Evolutionary conservation across 2,797 vertebrate genomes (phyloP).

Genomic region (Megalops cyprinoides): DNA sequence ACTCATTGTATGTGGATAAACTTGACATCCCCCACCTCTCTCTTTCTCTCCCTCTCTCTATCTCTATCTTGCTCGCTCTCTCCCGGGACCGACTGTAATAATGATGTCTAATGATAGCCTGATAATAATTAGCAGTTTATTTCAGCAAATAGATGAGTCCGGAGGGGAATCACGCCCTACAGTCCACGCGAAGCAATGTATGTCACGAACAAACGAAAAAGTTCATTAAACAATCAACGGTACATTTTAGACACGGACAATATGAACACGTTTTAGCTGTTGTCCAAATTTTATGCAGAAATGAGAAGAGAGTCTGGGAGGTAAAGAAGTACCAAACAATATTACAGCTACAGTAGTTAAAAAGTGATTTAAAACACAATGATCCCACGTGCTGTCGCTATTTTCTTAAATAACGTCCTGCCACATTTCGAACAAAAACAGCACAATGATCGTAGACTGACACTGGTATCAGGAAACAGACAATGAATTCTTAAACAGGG

Average conservation of each 20-base stretch:
- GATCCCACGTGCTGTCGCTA: neutral
- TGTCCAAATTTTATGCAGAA: neutral
- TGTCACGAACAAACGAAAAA: neutral
- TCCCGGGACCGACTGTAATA: neutral
- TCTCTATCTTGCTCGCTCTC: neutral
- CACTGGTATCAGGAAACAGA: neutral
- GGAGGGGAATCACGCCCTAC: neutral
- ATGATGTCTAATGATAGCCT: neutral
- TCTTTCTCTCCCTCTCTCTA: neutral
- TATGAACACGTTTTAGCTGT: neutral
- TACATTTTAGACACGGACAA: neutral
- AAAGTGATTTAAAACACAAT: neutral
- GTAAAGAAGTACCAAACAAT: neutral
- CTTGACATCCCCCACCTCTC: neutral
- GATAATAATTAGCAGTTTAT: slow-evolving; percentile 7
- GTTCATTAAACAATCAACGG: neutral
- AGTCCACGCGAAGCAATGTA: neutral
- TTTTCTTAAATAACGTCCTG: neutral
- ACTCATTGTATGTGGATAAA: neutral
- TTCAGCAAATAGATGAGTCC: neutral
- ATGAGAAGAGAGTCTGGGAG: neutral
- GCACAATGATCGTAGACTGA: neutral
- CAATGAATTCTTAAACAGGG: slow-evolving; percentile 29
- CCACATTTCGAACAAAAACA: neutral
- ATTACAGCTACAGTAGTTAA: neutral